Evolutionary conservation across 2,888 invertebrate genomes (phyloP).

Genomic region (Temnothorax ravouxi): DNA sequence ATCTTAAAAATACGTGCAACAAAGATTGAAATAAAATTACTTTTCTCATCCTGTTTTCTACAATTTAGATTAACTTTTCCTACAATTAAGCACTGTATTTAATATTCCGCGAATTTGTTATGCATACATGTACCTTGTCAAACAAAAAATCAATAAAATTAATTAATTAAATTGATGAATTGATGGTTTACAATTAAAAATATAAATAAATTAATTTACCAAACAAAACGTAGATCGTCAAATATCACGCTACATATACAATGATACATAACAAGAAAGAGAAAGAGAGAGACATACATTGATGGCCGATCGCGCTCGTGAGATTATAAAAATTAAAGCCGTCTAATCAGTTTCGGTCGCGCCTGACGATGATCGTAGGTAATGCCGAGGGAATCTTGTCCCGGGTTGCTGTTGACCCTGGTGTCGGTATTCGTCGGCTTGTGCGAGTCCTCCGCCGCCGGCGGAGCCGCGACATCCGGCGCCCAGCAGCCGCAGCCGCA

Average conservation of each 20-base stretch:
- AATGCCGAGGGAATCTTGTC: constrained; percentile 79
- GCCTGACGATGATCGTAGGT: constrained; percentile 72
- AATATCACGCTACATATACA: background rate
- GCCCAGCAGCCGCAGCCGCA: constrained; percentile 47
- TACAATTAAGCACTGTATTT: background rate
- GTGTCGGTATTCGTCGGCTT: constrained; percentile 75
- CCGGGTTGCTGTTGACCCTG: constrained; percentile 79
- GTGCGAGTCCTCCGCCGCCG: constrained; percentile 56
- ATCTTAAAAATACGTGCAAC: background rate
- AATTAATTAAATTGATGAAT: background rate
- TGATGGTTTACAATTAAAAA: background rate
- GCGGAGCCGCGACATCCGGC: constrained; percentile 61
- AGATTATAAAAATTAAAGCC: background rate
- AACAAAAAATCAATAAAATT: background rate
- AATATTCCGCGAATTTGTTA: background rate
- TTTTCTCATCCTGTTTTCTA: background rate
- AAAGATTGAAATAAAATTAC: background rate
- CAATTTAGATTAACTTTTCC: background rate
- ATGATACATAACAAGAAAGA: background rate
- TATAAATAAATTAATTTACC: background rate
- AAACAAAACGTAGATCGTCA: background rate
- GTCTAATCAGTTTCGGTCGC: background rate
- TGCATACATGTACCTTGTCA: background rate
- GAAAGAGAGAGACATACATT: background rate
- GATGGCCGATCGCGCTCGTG: background rate